phyloP scores from a whole-genome alignment of 1,140 invertebrate genomes.

The Bombus haemorrhoidalis region DNA sequence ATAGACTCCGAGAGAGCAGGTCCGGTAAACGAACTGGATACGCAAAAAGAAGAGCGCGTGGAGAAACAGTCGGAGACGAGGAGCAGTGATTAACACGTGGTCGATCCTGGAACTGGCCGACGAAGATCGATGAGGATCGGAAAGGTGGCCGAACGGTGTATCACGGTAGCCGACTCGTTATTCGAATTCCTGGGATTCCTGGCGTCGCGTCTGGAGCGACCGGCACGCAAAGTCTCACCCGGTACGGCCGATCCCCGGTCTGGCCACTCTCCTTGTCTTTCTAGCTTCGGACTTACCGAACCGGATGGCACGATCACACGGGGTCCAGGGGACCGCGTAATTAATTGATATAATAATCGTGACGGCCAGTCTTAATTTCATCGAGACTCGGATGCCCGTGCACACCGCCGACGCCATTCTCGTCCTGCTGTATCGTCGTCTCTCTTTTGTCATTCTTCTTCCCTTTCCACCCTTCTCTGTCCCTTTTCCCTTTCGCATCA shows the following conservation, averaged over 20 bases:
- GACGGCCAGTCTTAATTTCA: slow-evolving; percentile 75
- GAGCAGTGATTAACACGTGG: slow-evolving; percentile 48
- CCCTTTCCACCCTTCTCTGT: neutral
- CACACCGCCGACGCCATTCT: slow-evolving; percentile 7
- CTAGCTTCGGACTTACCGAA: slow-evolving; percentile 67
- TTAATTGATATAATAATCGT: slow-evolving; percentile 79
- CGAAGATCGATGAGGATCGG: slow-evolving; percentile 62
- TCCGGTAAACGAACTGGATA: neutral
- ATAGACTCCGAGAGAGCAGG: neutral
- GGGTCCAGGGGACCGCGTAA: slow-evolving; percentile 64
- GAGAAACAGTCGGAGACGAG: neutral
- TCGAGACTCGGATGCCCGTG: slow-evolving; percentile 49
- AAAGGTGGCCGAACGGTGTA: slow-evolving; percentile 54
- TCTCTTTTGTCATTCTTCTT: neutral
- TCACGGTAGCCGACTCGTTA: slow-evolving; percentile 65
- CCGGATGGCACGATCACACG: slow-evolving; percentile 73
- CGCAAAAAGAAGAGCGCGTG: neutral
- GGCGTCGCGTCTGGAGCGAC: slow-evolving; percentile 22
- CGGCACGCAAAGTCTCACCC: slow-evolving; percentile 45
- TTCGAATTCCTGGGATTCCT: slow-evolving; percentile 64
- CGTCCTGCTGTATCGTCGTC: neutral
- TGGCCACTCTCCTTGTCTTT: slow-evolving; percentile 8
- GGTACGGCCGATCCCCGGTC: neutral
- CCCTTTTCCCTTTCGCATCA: neutral
- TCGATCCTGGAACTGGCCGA: slow-evolving; percentile 31